Percentiles rank a stretch among this genome's conserved stretches.
phyloP scores from a whole-genome alignment of 2,888 invertebrate species.

The Ernsta delagoae region DNA sequence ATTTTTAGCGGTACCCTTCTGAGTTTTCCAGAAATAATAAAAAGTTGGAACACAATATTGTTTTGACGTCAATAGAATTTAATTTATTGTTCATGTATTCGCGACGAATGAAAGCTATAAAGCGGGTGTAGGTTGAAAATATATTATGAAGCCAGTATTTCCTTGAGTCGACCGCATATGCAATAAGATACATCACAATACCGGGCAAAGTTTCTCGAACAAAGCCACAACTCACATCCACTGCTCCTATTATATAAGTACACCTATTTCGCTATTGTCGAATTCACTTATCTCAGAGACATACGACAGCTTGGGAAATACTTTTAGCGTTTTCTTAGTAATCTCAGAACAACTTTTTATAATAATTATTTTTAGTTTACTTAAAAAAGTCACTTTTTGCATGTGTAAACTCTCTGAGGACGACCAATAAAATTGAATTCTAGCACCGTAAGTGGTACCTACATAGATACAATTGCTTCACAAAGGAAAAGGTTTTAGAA shows the following conservation, averaged over 20 bases:
- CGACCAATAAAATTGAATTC: too few relatives aligned
- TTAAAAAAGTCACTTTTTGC: too few relatives aligned
- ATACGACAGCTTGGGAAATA: too few relatives aligned
- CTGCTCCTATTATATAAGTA: slow-evolving; percentile 59
- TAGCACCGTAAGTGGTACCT: too few relatives aligned
- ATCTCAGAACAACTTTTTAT: too few relatives aligned
- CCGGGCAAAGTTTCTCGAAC: slow-evolving; percentile 72
- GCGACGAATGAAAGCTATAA: not conserved
- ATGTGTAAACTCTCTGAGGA: too few relatives aligned
- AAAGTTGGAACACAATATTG: slow-evolving; percentile 36
- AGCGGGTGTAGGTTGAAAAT: slow-evolving; percentile 22
- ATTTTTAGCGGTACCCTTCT: slow-evolving; percentile 55
- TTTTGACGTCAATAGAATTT: slow-evolving; percentile 23
- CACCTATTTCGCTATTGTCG: slow-evolving; percentile 70
- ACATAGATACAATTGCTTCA: too few relatives aligned
- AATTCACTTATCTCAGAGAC: slow-evolving; percentile 70
- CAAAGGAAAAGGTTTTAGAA: too few relatives aligned
- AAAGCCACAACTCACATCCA: slow-evolving; percentile 74
- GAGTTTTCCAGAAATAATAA: slow-evolving; percentile 30
- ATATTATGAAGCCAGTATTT: slow-evolving; percentile 53
- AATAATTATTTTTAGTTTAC: too few relatives aligned
- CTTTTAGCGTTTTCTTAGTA: too few relatives aligned
- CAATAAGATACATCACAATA: slow-evolving; percentile 75
- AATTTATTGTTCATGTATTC: not conserved
- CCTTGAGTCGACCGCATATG: slow-evolving; percentile 62